Evolutionary conservation across 2,113 vertebrate species (phyloP), one percentile per base, ranked within the genome.

Genomic region (Cynoglossus semilaevis): DNA sequence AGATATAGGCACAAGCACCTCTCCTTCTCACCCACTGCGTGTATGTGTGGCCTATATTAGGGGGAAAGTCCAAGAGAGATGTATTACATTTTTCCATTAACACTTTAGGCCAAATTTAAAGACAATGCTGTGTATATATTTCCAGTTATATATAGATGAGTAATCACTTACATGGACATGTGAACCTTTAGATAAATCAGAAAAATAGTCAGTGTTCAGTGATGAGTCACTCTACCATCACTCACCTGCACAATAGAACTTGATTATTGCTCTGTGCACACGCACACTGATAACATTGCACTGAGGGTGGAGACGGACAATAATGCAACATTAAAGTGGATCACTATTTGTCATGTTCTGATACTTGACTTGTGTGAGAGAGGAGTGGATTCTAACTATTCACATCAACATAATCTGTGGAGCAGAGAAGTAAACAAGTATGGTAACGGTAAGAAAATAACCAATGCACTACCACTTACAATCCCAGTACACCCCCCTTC

Each of bases 1-100:
- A 13, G 63, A 73, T 66, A 58, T 63, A 43, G 44, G 36, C 29
- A 66, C 37, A 54, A 71, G 63, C 6, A 56, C 58, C 59, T 56
- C n/a, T 4, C 22, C 22, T 4, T 29, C 22, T 29, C 22, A 29
- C 22, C 22, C 22, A 14, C 36, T 51, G 49, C 29, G 49, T 42
- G 51, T 1, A 35, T 64, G 59, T 64, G 58, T 70, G 49, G 66
- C 65, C 47, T 36, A 15, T 15, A 13, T 7, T 37, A 17, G 17
- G 58, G 36, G 15, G 42, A 13, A 11, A n/a, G 34, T 12, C 15
- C 8, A 13, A 43, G 37, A 43, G 37, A 48, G 17, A 50, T 15
- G 50, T 52, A 52, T 58, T 42, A 15, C 37, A 36, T 60, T 78
- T 58, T 47, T 56, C 56, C 14, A 55, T 58, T 43, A 61, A 22